Percentiles rank a stretch among this genome's conserved stretches.
Evolutionary conservation across 2,797 vertebrate species (phyloP).

Genomic region (Sternarchorhynchus goeldii): DNA sequence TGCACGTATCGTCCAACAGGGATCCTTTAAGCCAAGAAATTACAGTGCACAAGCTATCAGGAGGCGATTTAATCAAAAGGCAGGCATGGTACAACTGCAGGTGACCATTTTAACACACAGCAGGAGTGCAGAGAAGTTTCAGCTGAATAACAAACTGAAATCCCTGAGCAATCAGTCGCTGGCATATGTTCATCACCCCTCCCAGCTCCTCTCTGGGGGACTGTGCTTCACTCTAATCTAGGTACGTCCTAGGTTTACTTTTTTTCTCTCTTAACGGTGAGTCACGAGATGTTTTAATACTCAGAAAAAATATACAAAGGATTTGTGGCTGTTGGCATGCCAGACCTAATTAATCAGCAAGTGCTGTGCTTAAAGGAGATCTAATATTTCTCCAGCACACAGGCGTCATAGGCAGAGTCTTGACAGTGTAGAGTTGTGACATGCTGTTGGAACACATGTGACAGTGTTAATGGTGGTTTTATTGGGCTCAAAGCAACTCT

Average conservation of each 20-base stretch:
- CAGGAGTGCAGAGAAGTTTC: slow-evolving; percentile 24
- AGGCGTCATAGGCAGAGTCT: slow-evolving; percentile 28
- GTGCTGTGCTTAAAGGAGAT: slow-evolving; percentile 39
- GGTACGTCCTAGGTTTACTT: background rate
- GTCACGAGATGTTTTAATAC: slow-evolving; percentile 24
- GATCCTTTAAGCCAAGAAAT: slow-evolving; percentile 41
- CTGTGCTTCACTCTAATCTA: slow-evolving; percentile 3
- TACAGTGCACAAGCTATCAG: slow-evolving; percentile 45
- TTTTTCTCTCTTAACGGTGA: slow-evolving; percentile 27
- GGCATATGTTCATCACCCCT: slow-evolving; percentile 10
- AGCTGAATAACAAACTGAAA: slow-evolving; percentile 42
- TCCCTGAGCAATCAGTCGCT: slow-evolving; percentile 25
- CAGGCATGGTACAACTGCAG: slow-evolving; percentile 15
- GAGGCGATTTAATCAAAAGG: slow-evolving; percentile 45
- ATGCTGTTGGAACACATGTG: slow-evolving; percentile 28
- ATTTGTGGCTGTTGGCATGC: slow-evolving; percentile 38
- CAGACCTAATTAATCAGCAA: slow-evolving; percentile 43
- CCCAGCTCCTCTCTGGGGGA: background rate
- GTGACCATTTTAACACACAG: slow-evolving; percentile 40
- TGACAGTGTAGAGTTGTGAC: slow-evolving; percentile 48
- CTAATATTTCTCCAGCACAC: slow-evolving; percentile 43
- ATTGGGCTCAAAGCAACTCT: slow-evolving; percentile 27
- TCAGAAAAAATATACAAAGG: slow-evolving; percentile 36
- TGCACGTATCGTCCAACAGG: slow-evolving; percentile 28
- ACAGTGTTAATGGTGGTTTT: slow-evolving; percentile 40